Evolutionary conservation across 2,888 invertebrate genomes (phyloP).

Genomic region (Apodemia mormo): DNA sequence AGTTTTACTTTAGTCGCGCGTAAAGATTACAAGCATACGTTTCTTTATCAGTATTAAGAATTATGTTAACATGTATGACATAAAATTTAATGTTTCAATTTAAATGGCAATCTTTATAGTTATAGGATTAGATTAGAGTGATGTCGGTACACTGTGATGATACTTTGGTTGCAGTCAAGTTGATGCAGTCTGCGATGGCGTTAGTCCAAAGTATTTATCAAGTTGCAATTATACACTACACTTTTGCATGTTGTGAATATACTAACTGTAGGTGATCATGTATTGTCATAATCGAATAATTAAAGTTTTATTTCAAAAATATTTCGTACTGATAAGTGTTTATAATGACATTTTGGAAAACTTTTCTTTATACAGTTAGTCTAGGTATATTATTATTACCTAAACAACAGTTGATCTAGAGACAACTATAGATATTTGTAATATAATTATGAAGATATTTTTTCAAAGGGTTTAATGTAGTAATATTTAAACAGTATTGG

Average conservation of each 20-base stretch:
- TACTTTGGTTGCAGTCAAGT: too few species aligned
- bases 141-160: too few species aligned
- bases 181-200: too few species aligned
- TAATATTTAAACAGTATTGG: conserved; percentile 5
- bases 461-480: conserved; percentile 1
- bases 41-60: too few species aligned
- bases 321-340: conserved; percentile 49
- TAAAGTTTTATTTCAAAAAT: conserved; percentile 25
- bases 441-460: conserved; percentile 8
- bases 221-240: conserved; percentile 5
- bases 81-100: too few species aligned
- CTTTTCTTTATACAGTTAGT: conserved; percentile 31
- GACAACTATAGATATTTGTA: conserved; percentile 8
- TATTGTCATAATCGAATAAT: conserved; percentile 10
- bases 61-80: too few species aligned
- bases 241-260: conserved; percentile 39
- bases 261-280: conserved; percentile 34
- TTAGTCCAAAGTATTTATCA: too few species aligned
- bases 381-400: conserved; percentile 8
- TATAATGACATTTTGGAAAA: conserved; percentile 38
- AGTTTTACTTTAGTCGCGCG: too few species aligned
- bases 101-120: too few species aligned
- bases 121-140: too few species aligned
- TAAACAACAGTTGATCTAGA: background rate
- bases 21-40: too few species aligned